phyloP scores from a whole-genome alignment of 2,113 vertebrate genomes.

The Chunga burmeisteri region DNA sequence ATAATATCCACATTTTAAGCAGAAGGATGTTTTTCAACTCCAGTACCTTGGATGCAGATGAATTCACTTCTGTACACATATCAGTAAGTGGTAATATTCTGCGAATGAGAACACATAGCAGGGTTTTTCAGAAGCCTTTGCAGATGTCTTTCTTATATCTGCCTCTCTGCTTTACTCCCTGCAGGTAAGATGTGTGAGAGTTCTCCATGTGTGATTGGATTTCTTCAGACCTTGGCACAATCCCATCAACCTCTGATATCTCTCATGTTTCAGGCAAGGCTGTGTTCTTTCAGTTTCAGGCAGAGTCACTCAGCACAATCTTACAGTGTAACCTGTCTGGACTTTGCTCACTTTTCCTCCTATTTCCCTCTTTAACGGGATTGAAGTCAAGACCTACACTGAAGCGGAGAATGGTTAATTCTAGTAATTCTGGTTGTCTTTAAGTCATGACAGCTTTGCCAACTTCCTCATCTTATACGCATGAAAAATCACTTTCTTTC shows the following conservation, averaged over 20 bases:
- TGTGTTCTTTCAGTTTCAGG: background rate
- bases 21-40: background rate
- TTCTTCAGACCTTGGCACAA: conserved; percentile 23
- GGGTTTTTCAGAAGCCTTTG: background rate
- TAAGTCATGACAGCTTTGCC: background rate
- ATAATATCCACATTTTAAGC: background rate
- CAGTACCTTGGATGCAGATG: background rate
- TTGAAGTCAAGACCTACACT: background rate
- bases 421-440: background rate
- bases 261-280: background rate
- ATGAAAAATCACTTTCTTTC: background rate
- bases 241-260: background rate
- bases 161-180: conserved; percentile 8
- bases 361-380: background rate
- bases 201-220: background rate
- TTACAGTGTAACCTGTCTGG: background rate
- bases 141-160: background rate
- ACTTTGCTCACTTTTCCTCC: background rate
- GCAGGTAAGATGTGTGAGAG: conserved; percentile 26
- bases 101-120: background rate
- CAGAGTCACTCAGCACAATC: background rate
- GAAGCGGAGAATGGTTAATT: background rate
- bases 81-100: background rate
- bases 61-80: background rate
- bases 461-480: background rate